Evolutionary conservation across 2,113 vertebrate species (phyloP).

Genomic region (Regulus satrapa): DNA sequence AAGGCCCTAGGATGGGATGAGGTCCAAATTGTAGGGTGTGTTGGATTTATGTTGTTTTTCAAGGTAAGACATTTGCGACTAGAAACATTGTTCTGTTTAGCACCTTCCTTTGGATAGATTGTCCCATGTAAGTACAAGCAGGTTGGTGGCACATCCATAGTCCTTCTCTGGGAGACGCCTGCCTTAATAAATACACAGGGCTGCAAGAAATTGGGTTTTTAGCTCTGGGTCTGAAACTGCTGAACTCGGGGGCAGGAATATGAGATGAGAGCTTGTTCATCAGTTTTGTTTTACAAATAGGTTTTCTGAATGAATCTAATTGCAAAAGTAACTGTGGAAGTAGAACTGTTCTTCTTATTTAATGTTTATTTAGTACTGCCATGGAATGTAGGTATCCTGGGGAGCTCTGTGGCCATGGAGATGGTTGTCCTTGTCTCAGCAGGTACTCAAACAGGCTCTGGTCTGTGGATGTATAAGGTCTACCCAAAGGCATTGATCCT

Average conservation of each 20-base stretch:
- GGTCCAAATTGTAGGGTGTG: neutral
- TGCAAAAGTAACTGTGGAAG: neutral
- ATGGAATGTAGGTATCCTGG: neutral
- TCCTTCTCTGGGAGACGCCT: neutral
- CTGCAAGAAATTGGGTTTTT: fast-evolving
- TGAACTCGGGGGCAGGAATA: neutral
- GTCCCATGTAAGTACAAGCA: neutral
- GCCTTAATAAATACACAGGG: too few species aligned
- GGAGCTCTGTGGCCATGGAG: neutral
- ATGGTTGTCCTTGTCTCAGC: neutral
- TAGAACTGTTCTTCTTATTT: neutral
- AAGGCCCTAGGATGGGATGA: neutral
- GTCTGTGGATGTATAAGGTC: neutral
- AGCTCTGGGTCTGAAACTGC: neutral
- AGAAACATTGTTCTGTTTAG: neutral
- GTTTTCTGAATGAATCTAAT: neutral
- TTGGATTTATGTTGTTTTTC: neutral
- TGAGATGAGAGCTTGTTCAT: neutral
- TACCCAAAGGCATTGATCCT: neutral
- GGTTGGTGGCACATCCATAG: fast-evolving
- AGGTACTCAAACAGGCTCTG: neutral
- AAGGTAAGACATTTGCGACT: neutral
- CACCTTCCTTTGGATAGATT: neutral
- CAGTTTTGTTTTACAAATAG: neutral
- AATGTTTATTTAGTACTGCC: neutral